Base-by-base conservation (phyloP, 1,140 invertebrate genomes). In the Drosophila suzukii region DNA sequence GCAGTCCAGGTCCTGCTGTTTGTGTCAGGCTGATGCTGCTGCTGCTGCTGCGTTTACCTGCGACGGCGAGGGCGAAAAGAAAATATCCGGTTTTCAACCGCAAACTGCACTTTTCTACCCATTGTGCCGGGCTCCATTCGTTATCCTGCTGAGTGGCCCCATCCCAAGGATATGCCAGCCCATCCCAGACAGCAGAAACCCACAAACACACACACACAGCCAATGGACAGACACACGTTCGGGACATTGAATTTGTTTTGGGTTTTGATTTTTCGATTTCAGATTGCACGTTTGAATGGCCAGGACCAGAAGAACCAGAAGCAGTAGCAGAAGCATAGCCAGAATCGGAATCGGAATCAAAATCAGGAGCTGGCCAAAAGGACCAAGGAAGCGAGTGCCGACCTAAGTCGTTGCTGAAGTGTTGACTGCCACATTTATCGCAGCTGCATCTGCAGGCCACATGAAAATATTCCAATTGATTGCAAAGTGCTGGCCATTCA, bases 231-330 rank as follows among this genome's bases (percentile, higher is more conserved):
- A 75, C 82, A 79, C 86, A 88, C 83, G 54, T 67, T 76, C 83
- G 82, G 83, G 84, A 89, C 83, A 86, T 89, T 86, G 83, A 86
- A 89, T 86, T 89, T 89, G 80, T 89, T 86, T 86, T 89, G 79
- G 83, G 75, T 86, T 88, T 88, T 86, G 83, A 86, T 86, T 86
- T 86, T 86, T 86, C 83, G 83, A 86, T 89, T 86, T 77, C 71
- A 86, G 86, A 89, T 86, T 83, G 79, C 81, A 75, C 84, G 84
- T 86, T 71, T 86, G 84, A 86, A 86, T 86, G 78, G 82, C 32
- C 70, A 44, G 54, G 13, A 46, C 43, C 44, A 43, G 44, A 13
- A 43, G 36, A n/a, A 57, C 59, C 20, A 47, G 20, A 6, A 47
- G 10, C 20, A 47, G 11, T 4, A 46, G 8, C 43, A 46, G 3